Percentiles rank a stretch among this genome's conserved stretches.
Evolutionary conservation across 2,888 invertebrate genomes (phyloP).

Genomic region (Endotricha flammealis): DNA sequence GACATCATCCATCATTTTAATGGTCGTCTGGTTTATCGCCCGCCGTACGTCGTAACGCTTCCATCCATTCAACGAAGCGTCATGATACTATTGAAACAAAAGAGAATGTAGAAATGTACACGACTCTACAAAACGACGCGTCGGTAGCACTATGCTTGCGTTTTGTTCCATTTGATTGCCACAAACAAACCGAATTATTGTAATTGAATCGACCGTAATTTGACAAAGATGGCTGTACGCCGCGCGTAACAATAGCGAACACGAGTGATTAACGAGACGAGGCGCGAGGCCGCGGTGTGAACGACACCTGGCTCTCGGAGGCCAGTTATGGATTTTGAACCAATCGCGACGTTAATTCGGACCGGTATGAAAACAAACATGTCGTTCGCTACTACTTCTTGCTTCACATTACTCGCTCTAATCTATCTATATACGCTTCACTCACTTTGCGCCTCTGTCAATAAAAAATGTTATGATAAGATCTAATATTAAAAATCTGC

Average conservation of each 20-base stretch:
- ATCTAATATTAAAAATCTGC: conserved; percentile 21
- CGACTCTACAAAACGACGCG: conserved; percentile 52
- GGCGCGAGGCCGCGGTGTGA: conserved; percentile 79
- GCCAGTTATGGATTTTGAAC: conserved; percentile 78
- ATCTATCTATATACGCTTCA: conserved; percentile 48
- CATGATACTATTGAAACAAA: conserved; percentile 67
- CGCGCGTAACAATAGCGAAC: conserved; percentile 75
- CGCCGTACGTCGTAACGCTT: conserved; percentile 61
- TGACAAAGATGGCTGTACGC: conserved; percentile 77
- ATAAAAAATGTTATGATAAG: conserved; percentile 47
- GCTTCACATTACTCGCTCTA: conserved; percentile 42
- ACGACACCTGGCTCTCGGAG: conserved; percentile 78
- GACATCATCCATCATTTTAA: conserved; percentile 74
- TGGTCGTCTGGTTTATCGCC: conserved; percentile 69
- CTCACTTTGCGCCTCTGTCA: conserved; percentile 46
- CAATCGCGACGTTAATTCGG: conserved; percentile 77
- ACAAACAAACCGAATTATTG: conserved; percentile 55
- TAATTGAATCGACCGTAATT: conserved; percentile 70
- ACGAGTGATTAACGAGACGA: conserved; percentile 77
- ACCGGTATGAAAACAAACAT: conserved; percentile 77
- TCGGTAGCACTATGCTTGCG: conserved; percentile 43
- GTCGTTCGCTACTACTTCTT: conserved; percentile 51
- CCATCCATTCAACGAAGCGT: conserved; percentile 73
- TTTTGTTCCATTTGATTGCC: conserved; percentile 61
- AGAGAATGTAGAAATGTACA: conserved; percentile 67